These are phyloP conservation scores for Elegia similella DNA, from an alignment of 2,888 invertebrate genomes.

Conservation along the genomic window DNA sequence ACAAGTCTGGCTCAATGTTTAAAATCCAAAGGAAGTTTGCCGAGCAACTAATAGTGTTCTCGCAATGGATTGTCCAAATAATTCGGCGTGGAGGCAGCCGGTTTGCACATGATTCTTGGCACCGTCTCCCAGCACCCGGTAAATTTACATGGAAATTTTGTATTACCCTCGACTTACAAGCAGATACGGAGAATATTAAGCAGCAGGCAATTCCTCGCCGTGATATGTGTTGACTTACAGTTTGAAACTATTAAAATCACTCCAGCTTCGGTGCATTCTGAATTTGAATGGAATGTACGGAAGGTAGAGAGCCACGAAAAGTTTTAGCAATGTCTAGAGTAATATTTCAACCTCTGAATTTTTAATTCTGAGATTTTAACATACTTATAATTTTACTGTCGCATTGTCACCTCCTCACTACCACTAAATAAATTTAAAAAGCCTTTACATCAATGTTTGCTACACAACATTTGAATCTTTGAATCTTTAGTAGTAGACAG, in stretches of 20 bases:
- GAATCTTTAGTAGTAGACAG: too few species aligned
- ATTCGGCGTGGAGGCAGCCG: conserved; percentile 18
- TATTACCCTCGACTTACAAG: conserved; percentile 18
- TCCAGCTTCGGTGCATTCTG: background rate
- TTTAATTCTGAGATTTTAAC: too few species aligned
- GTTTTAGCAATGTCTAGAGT: too few species aligned
- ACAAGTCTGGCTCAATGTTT: background rate
- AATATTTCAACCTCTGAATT: too few species aligned
- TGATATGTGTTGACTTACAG: conserved; percentile 7
- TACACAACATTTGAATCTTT: too few species aligned
- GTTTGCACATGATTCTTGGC: conserved; percentile 24
- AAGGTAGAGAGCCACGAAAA: too few species aligned
- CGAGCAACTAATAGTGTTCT: conserved; percentile 17
- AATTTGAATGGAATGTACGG: too few species aligned
- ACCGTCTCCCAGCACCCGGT: conserved; percentile 21
- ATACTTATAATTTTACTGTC: too few species aligned
- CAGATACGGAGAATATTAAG: conserved; percentile 15
- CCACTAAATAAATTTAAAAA: too few species aligned
- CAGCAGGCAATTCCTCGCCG: background rate
- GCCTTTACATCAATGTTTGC: too few species aligned
- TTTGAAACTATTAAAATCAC: background rate
- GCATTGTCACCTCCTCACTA: too few species aligned
- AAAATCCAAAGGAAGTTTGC: conserved; percentile 15
- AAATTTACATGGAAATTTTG: conserved; percentile 27
- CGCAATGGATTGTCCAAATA: conserved; percentile 22